Percentiles rank a stretch among this genome's conserved stretches.
phyloP scores from a whole-genome alignment of 2,113 vertebrate species.

The Tricholaema leucomelas region DNA sequence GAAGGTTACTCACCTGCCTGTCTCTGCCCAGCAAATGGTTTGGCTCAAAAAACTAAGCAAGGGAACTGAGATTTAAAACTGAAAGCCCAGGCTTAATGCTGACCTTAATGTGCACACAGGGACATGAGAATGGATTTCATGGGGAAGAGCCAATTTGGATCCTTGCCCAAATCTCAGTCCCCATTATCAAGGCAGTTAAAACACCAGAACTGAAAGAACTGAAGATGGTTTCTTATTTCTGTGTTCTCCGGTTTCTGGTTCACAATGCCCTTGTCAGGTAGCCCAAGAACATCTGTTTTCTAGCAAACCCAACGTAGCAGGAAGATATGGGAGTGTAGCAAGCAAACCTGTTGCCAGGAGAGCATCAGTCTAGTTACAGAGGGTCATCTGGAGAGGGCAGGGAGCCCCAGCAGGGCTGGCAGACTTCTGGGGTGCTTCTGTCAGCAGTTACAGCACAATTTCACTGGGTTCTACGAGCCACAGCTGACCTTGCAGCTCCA shows the following conservation, averaged over 20 bases:
- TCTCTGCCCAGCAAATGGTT: background rate
- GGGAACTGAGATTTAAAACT: slow-evolving; percentile 35
- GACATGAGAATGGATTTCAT: slow-evolving; percentile 3
- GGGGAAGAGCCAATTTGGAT: slow-evolving; percentile 20
- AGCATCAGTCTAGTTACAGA: background rate
- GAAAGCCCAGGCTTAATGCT: slow-evolving; percentile 1
- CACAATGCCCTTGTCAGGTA: background rate
- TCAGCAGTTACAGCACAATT: background rate
- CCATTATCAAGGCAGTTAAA: background rate
- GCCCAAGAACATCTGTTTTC: slow-evolving; percentile 50
- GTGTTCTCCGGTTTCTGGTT: slow-evolving; percentile 3
- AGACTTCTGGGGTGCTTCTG: background rate
- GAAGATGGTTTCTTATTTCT: background rate
- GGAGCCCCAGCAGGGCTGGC: background rate
- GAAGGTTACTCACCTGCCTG: background rate
- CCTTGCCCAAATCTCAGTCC: background rate
- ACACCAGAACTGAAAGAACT: too few species aligned
- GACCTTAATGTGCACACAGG: background rate
- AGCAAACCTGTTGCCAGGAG: background rate
- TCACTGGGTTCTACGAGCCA: background rate
- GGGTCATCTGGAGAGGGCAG: background rate
- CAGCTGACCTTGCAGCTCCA: background rate
- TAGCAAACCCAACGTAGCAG: background rate
- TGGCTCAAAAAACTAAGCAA: slow-evolving; percentile 13
- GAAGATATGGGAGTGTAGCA: background rate